A percentile compares a stretch with the other conserved stretches of the same genome.
phyloP scores from a whole-genome alignment of 2,797 vertebrate genomes.

The Gymnopithys bicolor region DNA sequence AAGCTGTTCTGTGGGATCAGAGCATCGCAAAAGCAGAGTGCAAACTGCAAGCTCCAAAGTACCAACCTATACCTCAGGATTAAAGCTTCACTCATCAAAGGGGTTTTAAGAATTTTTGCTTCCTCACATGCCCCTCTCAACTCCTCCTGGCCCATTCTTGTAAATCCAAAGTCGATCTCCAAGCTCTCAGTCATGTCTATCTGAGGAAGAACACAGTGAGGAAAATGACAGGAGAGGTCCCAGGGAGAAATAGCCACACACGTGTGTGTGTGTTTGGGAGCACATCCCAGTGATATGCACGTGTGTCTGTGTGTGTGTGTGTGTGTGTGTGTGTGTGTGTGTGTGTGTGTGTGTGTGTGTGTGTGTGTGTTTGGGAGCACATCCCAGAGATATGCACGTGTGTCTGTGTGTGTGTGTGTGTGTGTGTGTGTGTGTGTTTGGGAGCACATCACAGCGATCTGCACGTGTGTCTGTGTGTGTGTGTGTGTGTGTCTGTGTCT shows the following conservation, averaged over 20 bases:
- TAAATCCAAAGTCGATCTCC: neutral
- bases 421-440: too few species aligned
- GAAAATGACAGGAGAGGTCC: accelerated
- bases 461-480: too few species aligned
- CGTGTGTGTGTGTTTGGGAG: too few species aligned
- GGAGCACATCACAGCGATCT: too few species aligned
- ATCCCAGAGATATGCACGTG: too few species aligned
- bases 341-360: too few species aligned
- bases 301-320: too few species aligned
- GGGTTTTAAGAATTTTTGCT: neutral
- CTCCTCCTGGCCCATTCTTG: neutral
- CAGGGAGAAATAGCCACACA: neutral
- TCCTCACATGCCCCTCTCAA: accelerated
- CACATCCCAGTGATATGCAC: too few species aligned
- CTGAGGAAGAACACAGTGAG: accelerated
- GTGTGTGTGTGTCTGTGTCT: too few species aligned
- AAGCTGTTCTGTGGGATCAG: neutral
- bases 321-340: too few species aligned
- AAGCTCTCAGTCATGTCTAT: neutral
- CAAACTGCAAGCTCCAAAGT: neutral
- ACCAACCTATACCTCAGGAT: neutral
- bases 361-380: too few species aligned
- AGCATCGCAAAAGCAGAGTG: neutral
- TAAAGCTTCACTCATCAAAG: neutral
- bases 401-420: too few species aligned